Conservation (phyloP, 2,113 vertebrate species). For the Hippocampus barbouri region DNA sequence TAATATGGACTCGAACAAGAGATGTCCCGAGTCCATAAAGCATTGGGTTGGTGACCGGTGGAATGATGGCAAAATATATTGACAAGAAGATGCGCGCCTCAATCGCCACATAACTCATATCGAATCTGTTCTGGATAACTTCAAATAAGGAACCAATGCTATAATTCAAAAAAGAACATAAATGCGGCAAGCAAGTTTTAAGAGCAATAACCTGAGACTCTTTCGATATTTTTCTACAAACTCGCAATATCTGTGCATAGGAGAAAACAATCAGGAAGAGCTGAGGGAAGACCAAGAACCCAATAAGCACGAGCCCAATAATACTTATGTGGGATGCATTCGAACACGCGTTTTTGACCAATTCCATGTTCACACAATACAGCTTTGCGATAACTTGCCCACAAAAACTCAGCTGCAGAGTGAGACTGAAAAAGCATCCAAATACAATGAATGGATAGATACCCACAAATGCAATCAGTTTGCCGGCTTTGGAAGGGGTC, state of each 20-base stretch:
- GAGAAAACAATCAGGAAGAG: conserved; percentile 45
- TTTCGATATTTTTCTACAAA: conserved; percentile 28
- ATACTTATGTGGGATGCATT: conserved; percentile 10
- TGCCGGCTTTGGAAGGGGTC: conserved; percentile 32
- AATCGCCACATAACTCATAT: conserved; percentile 26
- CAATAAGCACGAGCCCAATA: conserved; percentile 21
- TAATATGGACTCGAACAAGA: conserved; percentile 35
- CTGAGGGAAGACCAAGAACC: conserved; percentile 32
- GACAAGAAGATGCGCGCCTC: conserved; percentile 41
- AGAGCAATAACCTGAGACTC: conserved; percentile 53
- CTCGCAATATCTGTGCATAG: conserved; percentile 55
- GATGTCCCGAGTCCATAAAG: conserved; percentile 56
- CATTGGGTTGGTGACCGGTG: conserved; percentile 45
- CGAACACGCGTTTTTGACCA: conserved; percentile 50
- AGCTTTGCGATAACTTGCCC: conserved; percentile 34
- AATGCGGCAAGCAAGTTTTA: conserved; percentile 68
- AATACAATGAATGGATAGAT: conserved; percentile 33
- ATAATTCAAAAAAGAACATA: conserved; percentile 59
- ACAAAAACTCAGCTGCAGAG: conserved; percentile 41
- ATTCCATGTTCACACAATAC: conserved; percentile 60
- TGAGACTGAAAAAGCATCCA: conserved; percentile 27
- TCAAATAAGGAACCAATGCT: conserved; percentile 33
- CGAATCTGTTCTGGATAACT: conserved; percentile 39
- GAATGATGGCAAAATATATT: conserved; percentile 44
- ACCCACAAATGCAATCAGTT: conserved; percentile 23